Base-by-base conservation (phyloP, 2,888 invertebrate species). In the Parnassius smintheus region DNA sequence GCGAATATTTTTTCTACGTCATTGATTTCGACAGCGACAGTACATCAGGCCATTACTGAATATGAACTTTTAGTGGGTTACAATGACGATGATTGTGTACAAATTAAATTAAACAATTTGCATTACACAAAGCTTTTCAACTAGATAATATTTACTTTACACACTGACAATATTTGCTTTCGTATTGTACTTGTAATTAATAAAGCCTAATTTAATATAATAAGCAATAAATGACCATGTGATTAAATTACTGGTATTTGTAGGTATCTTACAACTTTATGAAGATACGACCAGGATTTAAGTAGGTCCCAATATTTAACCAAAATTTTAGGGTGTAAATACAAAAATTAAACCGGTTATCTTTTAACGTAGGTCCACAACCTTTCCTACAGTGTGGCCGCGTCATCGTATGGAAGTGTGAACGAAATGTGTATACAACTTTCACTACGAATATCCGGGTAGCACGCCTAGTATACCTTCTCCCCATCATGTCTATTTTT, bases 391-490 rank as follows among this genome's bases (percentile, higher is more conserved):
- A 13, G 18, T 22, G 51, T 10, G 22, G 56, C 35, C 45, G 25
- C 63, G 63, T 59, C 55, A 56, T 54, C 45, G 55, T 13, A 42
- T 41, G 44, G 42, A 13, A 57, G 45, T 50, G 59, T 48, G 41
- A 63, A 63, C 50, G 55, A 63, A 55, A 50, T 54, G 13, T 55
- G 63, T 59, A 63, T 50, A 59, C 35, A 63, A 63, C 63, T 63
- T 63, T 62, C 62, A 55, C 62, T 59, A 45, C 2, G 49, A 49
- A 48, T 45, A 50, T 59, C 63, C 59, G 63, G 55, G 13, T 63
- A 12, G 4, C 41, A 41, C 8, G 3, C 4, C 46, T 48, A 46
- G 55, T 55, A 22, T 10, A 54, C 22, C 22, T 51, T 57, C 35
- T 25, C 13, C 45, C 12, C 18, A 56, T 44, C 45, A 42, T 51